Evolutionary conservation across 2,888 invertebrate species (phyloP).

Genomic region (Malthinus flaveolus): DNA sequence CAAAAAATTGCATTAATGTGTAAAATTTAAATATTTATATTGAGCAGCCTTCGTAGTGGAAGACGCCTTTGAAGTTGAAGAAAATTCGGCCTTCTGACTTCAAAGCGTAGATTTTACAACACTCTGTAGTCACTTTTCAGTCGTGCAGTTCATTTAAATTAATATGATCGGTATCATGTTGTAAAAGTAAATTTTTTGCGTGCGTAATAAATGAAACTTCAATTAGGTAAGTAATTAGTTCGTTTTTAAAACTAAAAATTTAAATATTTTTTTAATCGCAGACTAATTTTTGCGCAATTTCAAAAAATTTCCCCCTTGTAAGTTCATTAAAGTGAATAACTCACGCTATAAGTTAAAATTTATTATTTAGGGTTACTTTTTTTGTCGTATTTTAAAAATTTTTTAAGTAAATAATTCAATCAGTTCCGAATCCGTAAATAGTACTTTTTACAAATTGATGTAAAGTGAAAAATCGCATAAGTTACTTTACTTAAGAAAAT

Average conservation of each 20-base stretch:
- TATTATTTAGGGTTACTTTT: neutral
- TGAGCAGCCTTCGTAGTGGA: too few species aligned
- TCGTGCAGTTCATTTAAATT: too few species aligned
- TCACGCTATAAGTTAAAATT: neutral
- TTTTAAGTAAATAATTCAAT: constrained; percentile 30
- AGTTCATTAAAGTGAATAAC: neutral
- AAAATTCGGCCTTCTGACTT: too few species aligned
- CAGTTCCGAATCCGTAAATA: constrained; percentile 39
- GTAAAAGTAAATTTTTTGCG: too few species aligned
- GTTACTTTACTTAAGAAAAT: constrained; percentile 43
- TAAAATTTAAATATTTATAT: too few species aligned
- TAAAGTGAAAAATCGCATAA: constrained; percentile 43
- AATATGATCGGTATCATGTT: too few species aligned
- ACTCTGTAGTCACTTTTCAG: too few species aligned
- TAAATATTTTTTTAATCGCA: too few species aligned
- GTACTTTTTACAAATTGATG: constrained; percentile 38
- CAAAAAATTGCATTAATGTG: too few species aligned
- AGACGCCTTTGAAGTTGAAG: too few species aligned
- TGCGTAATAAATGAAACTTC: constrained; percentile 17
- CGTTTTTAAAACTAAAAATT: neutral
- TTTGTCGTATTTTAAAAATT: neutral
- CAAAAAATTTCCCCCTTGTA: neutral
- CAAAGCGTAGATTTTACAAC: too few species aligned
- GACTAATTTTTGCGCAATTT: too few species aligned
- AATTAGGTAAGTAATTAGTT: constrained; percentile 31